phyloP scores from a whole-genome alignment of 2,888 invertebrate species.

The Pyrocoelia pectoralis region DNA sequence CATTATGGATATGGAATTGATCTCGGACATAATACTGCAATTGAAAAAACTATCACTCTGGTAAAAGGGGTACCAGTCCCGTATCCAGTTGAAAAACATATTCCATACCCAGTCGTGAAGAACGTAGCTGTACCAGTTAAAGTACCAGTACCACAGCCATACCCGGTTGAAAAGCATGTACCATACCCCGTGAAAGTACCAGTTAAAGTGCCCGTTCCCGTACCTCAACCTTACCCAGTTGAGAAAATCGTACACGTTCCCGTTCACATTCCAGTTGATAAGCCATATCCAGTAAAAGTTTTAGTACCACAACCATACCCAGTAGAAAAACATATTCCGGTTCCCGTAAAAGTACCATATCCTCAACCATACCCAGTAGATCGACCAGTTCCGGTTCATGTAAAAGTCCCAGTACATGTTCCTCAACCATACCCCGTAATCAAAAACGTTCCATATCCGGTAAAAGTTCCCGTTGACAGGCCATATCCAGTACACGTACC shows the following conservation, averaged over 20 bases:
- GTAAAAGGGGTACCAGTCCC: slow-evolving; percentile 72
- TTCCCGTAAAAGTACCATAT: slow-evolving; percentile 62
- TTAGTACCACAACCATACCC: slow-evolving; percentile 82
- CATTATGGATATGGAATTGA: slow-evolving; percentile 46
- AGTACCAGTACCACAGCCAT: slow-evolving; percentile 69
- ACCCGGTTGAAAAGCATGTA: slow-evolving; percentile 78
- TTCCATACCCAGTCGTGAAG: slow-evolving; percentile 69
- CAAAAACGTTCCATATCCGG: slow-evolving; percentile 73
- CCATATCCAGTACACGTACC: slow-evolving; percentile 75
- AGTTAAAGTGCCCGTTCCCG: slow-evolving; percentile 80
- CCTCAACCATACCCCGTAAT: slow-evolving; percentile 78
- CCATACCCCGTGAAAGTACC: slow-evolving; percentile 78
- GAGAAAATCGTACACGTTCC: slow-evolving; percentile 80
- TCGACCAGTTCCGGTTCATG: slow-evolving; percentile 76
- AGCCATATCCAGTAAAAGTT: slow-evolving; percentile 82
- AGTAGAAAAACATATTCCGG: slow-evolving; percentile 79
- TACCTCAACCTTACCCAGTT: slow-evolving; percentile 80
- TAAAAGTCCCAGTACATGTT: slow-evolving; percentile 78
- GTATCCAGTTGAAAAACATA: slow-evolving; percentile 69
- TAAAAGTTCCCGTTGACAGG: slow-evolving; percentile 74
- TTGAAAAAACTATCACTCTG: slow-evolving; percentile 71
- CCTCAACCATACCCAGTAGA: slow-evolving; percentile 82
- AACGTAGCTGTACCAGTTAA: slow-evolving; percentile 71
- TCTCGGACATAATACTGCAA: slow-evolving; percentile 61
- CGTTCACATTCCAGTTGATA: slow-evolving; percentile 74